Conservation (phyloP, 2,888 invertebrate genomes). For the Leptothorax acervorum region DNA sequence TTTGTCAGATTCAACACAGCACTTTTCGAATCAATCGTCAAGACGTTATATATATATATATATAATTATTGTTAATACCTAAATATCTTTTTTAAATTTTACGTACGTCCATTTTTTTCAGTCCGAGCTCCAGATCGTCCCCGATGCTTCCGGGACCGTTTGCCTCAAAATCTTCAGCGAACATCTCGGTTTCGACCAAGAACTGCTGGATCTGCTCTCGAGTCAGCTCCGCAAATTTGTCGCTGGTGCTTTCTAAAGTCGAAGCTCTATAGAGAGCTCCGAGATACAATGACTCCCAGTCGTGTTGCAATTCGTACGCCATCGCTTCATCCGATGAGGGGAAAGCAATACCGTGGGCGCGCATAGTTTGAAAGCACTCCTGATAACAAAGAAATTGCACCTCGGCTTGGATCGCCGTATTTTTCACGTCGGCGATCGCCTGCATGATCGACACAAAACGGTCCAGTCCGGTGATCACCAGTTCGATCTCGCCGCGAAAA, state of each 20-base stretch:
- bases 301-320: conserved; percentile 88
- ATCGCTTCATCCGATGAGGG: conserved; percentile 87
- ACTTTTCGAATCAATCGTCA: no score
- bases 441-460: conserved; percentile 95
- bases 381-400: conserved; percentile 89
- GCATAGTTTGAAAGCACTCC: conserved; percentile 92
- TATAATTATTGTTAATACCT: no score
- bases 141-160: conserved; percentile 94
- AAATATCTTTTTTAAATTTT: conserved; percentile 88
- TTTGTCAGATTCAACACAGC: no score
- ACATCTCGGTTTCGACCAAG: conserved; percentile 87
- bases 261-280: conserved; percentile 90
- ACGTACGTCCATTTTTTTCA: conserved; percentile 89
- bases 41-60: no score
- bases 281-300: conserved; percentile 91
- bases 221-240: conserved; percentile 94
- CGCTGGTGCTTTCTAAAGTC: conserved; percentile 93
- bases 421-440: conserved; percentile 92
- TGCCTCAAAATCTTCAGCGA: conserved; percentile 90
- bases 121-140: conserved; percentile 91
- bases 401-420: conserved; percentile 92
- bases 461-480: conserved; percentile 92
- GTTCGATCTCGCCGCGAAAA: conserved; percentile 90
- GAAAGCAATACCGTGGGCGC: conserved; percentile 90
- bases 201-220: conserved; percentile 91